Conservation (phyloP, 2,888 invertebrate genomes). For the Andricus quercusramuli region DNA sequence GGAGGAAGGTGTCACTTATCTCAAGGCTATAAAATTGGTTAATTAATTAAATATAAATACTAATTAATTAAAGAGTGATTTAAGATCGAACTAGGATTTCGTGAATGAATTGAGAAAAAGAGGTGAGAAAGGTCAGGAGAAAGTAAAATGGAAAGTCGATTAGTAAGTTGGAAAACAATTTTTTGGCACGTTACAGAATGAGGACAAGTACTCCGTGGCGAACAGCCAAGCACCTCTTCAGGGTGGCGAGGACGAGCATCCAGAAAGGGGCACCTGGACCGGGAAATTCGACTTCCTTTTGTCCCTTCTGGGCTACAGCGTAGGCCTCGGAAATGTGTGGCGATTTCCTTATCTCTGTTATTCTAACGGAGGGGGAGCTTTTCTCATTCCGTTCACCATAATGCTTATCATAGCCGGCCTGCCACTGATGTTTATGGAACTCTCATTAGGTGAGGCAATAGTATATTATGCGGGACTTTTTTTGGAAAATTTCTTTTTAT, state of each 20-base stretch:
- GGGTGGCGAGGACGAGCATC: conserved; percentile 76
- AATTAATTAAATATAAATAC: too few relatives aligned
- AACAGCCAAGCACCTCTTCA: conserved; percentile 79
- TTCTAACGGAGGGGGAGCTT: conserved; percentile 89
- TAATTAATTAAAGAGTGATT: too few relatives aligned
- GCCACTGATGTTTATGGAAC: conserved; percentile 91
- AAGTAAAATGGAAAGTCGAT: background rate
- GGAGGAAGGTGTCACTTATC: too few relatives aligned
- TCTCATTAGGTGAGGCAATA: conserved; percentile 83
- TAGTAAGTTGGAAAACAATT: background rate
- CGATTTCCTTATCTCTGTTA: conserved; percentile 88
- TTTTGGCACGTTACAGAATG: conserved; percentile 69
- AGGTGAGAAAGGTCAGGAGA: background rate
- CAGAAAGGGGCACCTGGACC: conserved; percentile 86
- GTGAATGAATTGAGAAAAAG: background rate
- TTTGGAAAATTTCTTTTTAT: too few relatives aligned
- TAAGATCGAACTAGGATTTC: background rate
- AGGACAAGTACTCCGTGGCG: conserved; percentile 79
- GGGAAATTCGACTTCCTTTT: conserved; percentile 88
- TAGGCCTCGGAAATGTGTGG: conserved; percentile 88
- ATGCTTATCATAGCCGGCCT: conserved; percentile 90
- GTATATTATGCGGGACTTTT: too few relatives aligned
- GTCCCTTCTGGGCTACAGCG: conserved; percentile 86
- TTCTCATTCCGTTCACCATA: conserved; percentile 90
- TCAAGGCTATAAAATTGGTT: too few relatives aligned